Evolutionary conservation across 2,113 vertebrate species (phyloP), one percentile per base, ranked within the genome.

Genomic region (Cervus canadensis): DNA sequence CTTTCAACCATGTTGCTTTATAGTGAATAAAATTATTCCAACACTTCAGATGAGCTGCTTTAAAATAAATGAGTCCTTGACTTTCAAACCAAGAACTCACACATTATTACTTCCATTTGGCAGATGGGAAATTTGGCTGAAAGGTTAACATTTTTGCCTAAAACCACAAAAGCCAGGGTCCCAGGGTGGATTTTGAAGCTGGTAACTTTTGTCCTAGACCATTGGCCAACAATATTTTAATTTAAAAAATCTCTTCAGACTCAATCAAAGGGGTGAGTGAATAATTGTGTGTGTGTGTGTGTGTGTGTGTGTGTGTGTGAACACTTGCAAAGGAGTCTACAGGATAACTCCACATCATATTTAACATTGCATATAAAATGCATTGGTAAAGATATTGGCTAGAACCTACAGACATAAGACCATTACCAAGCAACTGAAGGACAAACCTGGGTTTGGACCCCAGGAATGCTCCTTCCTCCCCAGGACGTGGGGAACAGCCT

Each of bases 21-120:
- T 26, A 93, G 71, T 54, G 52, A 45, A 85, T 83, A 91, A 94
- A 87, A 94, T 30, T 78, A 45, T 62, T 86, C 6, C 7, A 67
- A 64, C 85, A 91, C 54, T 96, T 86, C 36, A 33, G 81, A 91
- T 64, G 3, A 96, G 74, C 19, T 36, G 14, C 13, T 96, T 92
- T 59, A 91, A 96, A 94, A 97, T 89, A 71, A 95, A 59, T 79
- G 59, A 97, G 17, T 57, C 64, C 25, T 36, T 95, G 94, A 90
- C 45, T 92, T 90, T 92, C 60, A 93, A 89, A 60, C 52, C 71
- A 74, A 96, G 52, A 90, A 56, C 16, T 96, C 48, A 81, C 36
- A 57, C 6, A 52, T 84, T 85, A 62, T 81, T 45, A 79, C 26
- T 45, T 90, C 16, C 43, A n/a, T 86, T 93, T 45, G 85, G 13